Base-by-base conservation (phyloP, 2,797 vertebrate genomes). In the Alectoris magna region DNA sequence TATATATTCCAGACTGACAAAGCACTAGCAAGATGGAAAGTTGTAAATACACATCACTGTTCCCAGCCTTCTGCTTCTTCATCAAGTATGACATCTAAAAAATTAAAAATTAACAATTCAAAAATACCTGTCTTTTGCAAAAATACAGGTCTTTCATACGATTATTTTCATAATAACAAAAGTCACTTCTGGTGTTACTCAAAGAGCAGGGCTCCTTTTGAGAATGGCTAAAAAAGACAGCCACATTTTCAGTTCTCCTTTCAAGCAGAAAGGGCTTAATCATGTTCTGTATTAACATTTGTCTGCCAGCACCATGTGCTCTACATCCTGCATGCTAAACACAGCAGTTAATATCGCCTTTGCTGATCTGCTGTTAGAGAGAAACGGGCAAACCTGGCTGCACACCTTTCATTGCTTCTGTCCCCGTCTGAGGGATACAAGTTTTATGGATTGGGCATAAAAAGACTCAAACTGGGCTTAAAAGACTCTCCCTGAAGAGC, bases 321-420 rank as follows among this genome's bases (percentile, higher is more conserved):
- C 11, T 43, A 16, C 0, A 4, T 27, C 59, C n/a, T 41, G n/a
- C 64, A 22, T 3, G 34, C 15, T 46, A 38, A 51, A 62, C 5
- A 14, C 13, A 9, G 23, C 27, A 17, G 8, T 15, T 11, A 8
- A 3, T 11, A 36, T 15, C 18, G 2, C 31, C 29, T 46, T 38
- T 17, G 34, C 19, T 62, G 46, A 38, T 58, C 38, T 71, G 18
- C 36, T 51, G 2, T 22, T 49, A 24, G 9, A 44, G 17, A 34
- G 13, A 11, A 36, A 14, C 16, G 53, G 56, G 34, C 7, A 58
- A 2, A n/a, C 8, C 2, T 0, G 1, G 36, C 43, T 41, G 17
- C n/a, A 36, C 17, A 24, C 21, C 29, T 38, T 63, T 70, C 36
- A 26, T 38, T 31, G 19, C 39, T 49, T 62, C 11, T 7, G 41